Conservation (phyloP, 2,888 invertebrate species). For the Meloe dianella region DNA sequence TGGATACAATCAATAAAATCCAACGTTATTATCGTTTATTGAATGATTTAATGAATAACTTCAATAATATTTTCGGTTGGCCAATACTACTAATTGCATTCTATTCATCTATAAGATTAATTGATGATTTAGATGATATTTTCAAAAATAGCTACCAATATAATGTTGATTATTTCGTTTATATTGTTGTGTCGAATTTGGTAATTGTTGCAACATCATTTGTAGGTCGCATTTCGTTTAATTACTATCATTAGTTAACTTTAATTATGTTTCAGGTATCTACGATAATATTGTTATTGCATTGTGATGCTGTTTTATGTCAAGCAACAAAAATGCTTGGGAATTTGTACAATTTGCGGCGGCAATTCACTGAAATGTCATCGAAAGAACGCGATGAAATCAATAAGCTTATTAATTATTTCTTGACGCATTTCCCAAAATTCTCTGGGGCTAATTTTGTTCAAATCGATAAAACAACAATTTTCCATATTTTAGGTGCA, state of each 20-base stretch:
- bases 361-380: slow-evolving; percentile 2
- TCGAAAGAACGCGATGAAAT: slow-evolving; percentile 12
- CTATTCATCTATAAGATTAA: neutral
- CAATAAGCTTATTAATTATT: slow-evolving; percentile 3
- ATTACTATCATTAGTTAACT: neutral
- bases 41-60: neutral
- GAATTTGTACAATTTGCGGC: slow-evolving; percentile 11
- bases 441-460: slow-evolving; percentile 5
- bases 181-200: neutral
- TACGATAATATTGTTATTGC: neutral
- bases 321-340: neutral
- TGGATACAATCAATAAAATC: neutral
- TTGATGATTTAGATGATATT: slow-evolving; percentile 14
- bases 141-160: slow-evolving; percentile 10
- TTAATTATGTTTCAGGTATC: neutral
- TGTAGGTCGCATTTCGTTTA: neutral
- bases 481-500: slow-evolving; percentile 12
- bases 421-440: neutral
- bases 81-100: slow-evolving; percentile 4
- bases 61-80: slow-evolving; percentile 11
- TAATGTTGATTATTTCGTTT: neutral
- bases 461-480: slow-evolving; percentile 9
- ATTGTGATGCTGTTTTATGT: slow-evolving; percentile 8
- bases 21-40: slow-evolving; percentile 10
- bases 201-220: neutral